Percentiles rank a stretch among this genome's conserved stretches.
Evolutionary conservation across 1,140 invertebrate genomes (phyloP).

Genomic region (Zaprionus davidi): DNA sequence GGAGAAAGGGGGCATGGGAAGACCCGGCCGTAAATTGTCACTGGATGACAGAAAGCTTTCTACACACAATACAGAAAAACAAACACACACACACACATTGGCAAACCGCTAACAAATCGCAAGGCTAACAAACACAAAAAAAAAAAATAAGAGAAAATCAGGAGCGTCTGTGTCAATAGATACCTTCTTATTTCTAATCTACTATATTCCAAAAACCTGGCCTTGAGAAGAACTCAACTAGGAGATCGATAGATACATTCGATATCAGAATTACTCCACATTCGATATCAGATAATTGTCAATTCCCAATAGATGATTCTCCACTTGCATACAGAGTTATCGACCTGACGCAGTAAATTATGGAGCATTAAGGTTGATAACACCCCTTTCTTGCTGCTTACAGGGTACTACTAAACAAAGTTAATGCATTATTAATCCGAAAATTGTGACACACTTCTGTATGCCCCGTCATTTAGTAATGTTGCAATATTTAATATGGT

Average conservation of each 20-base stretch:
- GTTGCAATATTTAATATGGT: slow-evolving; percentile 64
- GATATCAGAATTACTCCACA: too few species aligned
- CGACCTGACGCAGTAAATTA: too few species aligned
- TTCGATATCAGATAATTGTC: too few species aligned
- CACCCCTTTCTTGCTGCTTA: neutral
- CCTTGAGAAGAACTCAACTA: too few species aligned
- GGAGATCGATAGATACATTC: too few species aligned
- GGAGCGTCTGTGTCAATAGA: neutral
- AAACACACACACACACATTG: slow-evolving; percentile 12
- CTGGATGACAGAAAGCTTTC: slow-evolving; percentile 80
- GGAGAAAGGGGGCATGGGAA: neutral
- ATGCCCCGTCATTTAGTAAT: slow-evolving; percentile 44
- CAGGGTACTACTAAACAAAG: slow-evolving; percentile 46
- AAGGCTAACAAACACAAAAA: neutral
- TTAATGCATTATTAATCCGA: slow-evolving; percentile 72
- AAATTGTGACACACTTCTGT: slow-evolving; percentile 58
- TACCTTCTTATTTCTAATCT: neutral
- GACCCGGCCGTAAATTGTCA: slow-evolving; percentile 65
- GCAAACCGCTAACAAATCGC: slow-evolving; percentile 1
- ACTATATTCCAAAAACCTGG: neutral
- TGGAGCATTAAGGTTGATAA: neutral
- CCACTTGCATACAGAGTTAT: too few species aligned
- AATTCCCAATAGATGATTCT: too few species aligned
- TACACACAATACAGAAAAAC: slow-evolving; percentile 43
- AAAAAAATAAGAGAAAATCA: neutral